phyloP scores from a whole-genome alignment of 2,113 vertebrate species.

The Hippocampus barbouri region DNA sequence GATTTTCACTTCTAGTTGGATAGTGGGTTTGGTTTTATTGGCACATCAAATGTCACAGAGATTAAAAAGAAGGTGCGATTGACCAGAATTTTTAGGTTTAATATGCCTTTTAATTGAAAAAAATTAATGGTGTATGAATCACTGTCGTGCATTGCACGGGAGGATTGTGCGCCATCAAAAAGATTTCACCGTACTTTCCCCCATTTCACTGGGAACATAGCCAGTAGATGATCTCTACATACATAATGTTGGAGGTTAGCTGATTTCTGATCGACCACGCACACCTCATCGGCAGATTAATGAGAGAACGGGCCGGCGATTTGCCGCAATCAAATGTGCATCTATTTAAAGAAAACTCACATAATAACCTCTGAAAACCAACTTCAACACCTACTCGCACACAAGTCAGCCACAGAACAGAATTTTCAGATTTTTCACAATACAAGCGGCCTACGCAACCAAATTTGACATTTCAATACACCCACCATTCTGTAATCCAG shows the following conservation, averaged over 20 bases:
- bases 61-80: not conserved
- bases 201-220: not conserved
- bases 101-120: not conserved
- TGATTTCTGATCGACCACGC: constrained; percentile 1
- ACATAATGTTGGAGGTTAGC: not conserved
- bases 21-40: not conserved
- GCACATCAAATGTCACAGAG: not conserved
- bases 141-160: not conserved
- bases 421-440: constrained; percentile 38
- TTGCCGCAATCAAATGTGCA: not conserved
- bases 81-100: not conserved
- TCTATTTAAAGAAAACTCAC: constrained; percentile 15
- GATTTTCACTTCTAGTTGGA: not conserved
- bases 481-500: constrained; percentile 33
- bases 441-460: constrained; percentile 37
- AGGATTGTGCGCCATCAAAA: not conserved
- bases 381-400: constrained; percentile 25
- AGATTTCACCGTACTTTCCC: not conserved
- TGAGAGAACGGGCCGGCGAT: constrained; percentile 5
- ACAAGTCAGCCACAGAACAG: constrained; percentile 14
- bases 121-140: not conserved
- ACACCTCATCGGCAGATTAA: constrained; percentile 6
- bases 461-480: constrained; percentile 54
- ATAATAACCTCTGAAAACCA: not conserved
- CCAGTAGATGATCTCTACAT: not conserved